A percentile compares a stretch with the other conserved stretches of the same genome.
phyloP scores from a whole-genome alignment of 2,113 vertebrate genomes.

The Tor tambroides region DNA sequence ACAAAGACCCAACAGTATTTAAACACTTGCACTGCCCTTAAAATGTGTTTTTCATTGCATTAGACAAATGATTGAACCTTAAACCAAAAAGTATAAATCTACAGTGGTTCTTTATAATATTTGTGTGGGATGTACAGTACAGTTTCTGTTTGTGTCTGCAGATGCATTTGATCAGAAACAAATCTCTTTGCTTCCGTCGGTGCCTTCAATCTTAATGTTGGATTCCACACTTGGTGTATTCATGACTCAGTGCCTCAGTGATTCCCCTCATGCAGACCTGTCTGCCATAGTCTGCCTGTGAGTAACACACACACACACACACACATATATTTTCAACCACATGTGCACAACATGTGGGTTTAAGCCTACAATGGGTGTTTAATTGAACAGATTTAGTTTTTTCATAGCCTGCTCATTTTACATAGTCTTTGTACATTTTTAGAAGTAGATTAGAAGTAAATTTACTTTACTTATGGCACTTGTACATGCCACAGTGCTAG shows the following conservation, averaged over 20 bases:
- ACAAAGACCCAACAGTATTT: background rate
- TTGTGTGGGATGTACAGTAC: background rate
- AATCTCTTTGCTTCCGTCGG: slow-evolving; percentile 74
- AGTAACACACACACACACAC: slow-evolving; percentile 65
- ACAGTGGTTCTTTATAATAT: background rate
- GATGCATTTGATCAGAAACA: slow-evolving; percentile 74
- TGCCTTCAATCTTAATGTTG: slow-evolving; percentile 72
- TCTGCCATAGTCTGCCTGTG: slow-evolving; percentile 79
- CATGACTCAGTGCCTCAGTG: slow-evolving; percentile 69
- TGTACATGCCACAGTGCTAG: background rate
- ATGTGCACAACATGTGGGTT: slow-evolving; percentile 15
- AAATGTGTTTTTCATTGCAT: background rate
- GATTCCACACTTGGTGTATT: slow-evolving; percentile 72
- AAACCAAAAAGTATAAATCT: background rate
- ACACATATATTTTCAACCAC: slow-evolving; percentile 34
- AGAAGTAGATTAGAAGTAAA: background rate
- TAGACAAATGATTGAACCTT: background rate
- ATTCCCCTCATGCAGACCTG: slow-evolving; percentile 57
- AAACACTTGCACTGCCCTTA: background rate
- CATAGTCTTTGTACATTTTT: background rate
- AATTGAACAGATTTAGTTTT: background rate
- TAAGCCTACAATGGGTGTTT: background rate
- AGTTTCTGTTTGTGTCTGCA: slow-evolving; percentile 59
- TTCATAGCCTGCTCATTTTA: background rate
- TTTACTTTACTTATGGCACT: background rate